Conservation (phyloP, 2,888 invertebrate genomes). For the Dromius quadrimaculatus region DNA sequence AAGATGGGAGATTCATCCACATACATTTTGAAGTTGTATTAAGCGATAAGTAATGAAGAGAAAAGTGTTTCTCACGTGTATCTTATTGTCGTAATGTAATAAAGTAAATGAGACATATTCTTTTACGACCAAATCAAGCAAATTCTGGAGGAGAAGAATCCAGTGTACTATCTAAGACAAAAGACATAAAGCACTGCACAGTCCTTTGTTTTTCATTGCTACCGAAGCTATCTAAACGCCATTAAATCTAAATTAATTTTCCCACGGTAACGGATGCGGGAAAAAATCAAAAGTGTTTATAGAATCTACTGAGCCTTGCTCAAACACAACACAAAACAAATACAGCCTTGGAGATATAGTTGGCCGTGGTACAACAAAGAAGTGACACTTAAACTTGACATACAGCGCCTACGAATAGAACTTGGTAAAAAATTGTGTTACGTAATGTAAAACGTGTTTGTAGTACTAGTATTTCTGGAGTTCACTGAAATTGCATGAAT, state of each 20-base stretch:
- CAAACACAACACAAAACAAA: conserved; percentile 27
- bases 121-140: conserved; percentile 33
- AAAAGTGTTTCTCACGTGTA: conserved; percentile 9
- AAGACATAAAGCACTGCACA: conserved; percentile 34
- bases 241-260: conserved; percentile 39
- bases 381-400: conserved; percentile 48
- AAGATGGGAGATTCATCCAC: background rate
- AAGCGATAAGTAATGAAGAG: too few relatives aligned
- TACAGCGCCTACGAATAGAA: conserved; percentile 33
- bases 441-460: background rate
- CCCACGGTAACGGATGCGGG: conserved; percentile 28
- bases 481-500: background rate
- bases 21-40: too few relatives aligned
- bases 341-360: conserved; percentile 39
- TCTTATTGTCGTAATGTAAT: conserved; percentile 10
- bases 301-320: conserved; percentile 34
- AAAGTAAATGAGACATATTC: conserved; percentile 7
- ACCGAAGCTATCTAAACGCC: conserved; percentile 36
- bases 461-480: background rate
- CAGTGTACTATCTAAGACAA: conserved; percentile 19
- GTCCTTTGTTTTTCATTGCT: conserved; percentile 22
- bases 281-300: conserved; percentile 23
- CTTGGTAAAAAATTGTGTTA: background rate
- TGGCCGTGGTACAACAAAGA: conserved; percentile 28
- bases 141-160: conserved; percentile 15